These are phyloP conservation scores for Cantharis flavilabris DNA, from an alignment of 2,888 invertebrate genomes.

Conservation along the genomic window DNA sequence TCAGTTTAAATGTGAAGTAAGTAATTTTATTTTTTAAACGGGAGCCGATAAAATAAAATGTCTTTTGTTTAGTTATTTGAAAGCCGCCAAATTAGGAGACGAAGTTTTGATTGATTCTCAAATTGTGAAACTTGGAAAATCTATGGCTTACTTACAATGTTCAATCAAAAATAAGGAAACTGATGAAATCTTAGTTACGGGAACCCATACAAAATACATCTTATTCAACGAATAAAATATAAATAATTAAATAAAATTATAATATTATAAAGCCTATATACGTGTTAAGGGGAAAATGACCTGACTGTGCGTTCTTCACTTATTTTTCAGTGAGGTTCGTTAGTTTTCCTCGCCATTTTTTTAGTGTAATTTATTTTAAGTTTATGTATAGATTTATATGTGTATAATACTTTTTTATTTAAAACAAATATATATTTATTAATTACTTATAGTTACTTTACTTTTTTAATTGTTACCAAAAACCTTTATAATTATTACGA, in stretches of 20 bases:
- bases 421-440: background rate
- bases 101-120: constrained; percentile 75
- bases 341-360: background rate
- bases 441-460: background rate
- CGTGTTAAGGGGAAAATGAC: background rate
- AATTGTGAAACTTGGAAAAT: constrained; percentile 74
- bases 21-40: background rate
- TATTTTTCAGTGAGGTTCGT: background rate
- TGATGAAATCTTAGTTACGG: constrained; percentile 73
- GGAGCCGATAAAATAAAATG: background rate
- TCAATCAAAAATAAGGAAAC: constrained; percentile 74
- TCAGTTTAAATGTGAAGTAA: background rate
- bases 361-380: background rate
- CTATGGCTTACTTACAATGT: constrained; percentile 78
- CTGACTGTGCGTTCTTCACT: background rate
- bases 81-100: constrained; percentile 76
- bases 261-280: background rate
- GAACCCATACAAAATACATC: constrained; percentile 79
- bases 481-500: background rate
- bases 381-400: background rate
- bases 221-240: background rate
- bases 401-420: background rate
- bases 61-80: constrained; percentile 67
- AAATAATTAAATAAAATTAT: background rate
- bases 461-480: background rate